Evolutionary conservation across 1,140 invertebrate genomes (phyloP).

Genomic region (Hylaeus anthracinus): DNA sequence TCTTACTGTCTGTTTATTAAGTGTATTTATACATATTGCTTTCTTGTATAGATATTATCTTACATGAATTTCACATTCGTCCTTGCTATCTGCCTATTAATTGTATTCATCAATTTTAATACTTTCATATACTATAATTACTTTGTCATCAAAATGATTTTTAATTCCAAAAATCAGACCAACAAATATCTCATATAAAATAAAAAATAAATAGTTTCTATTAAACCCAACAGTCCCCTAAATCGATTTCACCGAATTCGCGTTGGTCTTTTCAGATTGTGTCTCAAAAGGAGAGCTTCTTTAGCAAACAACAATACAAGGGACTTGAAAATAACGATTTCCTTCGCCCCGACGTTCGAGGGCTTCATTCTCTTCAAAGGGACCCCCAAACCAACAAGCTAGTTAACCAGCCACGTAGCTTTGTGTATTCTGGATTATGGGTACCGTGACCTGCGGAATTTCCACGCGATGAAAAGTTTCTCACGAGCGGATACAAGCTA

Average conservation of each 20-base stretch:
- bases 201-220: too few relatives aligned
- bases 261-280: too few relatives aligned
- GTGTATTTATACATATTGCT: too few relatives aligned
- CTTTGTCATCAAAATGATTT: too few relatives aligned
- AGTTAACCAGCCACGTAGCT: constrained; percentile 63
- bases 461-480: constrained; percentile 55
- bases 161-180: too few relatives aligned
- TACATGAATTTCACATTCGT: too few relatives aligned
- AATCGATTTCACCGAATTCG: neutral
- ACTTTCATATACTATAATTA: too few relatives aligned
- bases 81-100: too few relatives aligned
- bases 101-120: too few relatives aligned
- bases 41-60: too few relatives aligned
- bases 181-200: too few relatives aligned
- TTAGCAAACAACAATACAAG: neutral
- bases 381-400: constrained; percentile 43
- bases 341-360: neutral
- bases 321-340: neutral
- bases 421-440: constrained; percentile 65
- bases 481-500: constrained; percentile 4
- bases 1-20: too few relatives aligned
- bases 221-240: neutral
- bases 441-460: constrained; percentile 64
- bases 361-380: constrained; percentile 64
- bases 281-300: neutral